Percentiles rank a stretch among this genome's conserved stretches.
phyloP scores from a whole-genome alignment of 2,113 vertebrate genomes.

The Hemibagrus wyckioides region DNA sequence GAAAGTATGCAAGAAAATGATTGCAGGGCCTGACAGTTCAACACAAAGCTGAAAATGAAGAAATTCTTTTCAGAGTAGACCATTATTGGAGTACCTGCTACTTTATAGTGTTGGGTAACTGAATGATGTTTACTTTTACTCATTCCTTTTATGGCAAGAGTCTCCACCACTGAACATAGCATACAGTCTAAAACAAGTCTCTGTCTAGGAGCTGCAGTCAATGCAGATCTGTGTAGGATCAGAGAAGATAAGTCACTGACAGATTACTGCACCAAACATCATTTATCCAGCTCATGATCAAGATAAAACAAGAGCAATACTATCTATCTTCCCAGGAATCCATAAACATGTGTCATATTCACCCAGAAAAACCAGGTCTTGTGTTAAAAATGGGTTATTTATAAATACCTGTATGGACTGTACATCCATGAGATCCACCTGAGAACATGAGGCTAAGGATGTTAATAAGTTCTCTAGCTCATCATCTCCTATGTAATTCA shows the following conservation, averaged over 20 bases:
- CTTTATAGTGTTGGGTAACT: background rate
- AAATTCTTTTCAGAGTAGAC: background rate
- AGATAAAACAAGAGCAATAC: conserved; percentile 43
- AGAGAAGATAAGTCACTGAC: conserved; percentile 52
- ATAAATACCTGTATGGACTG: conserved; percentile 82
- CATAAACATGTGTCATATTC: conserved; percentile 45
- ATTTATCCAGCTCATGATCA: conserved; percentile 50
- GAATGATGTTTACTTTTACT: background rate
- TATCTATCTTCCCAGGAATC: conserved; percentile 44
- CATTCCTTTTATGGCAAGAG: conserved; percentile 27
- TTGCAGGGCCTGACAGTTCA: background rate
- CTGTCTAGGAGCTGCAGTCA: conserved; percentile 41
- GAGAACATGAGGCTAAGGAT: conserved; percentile 68
- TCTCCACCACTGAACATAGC: conserved; percentile 50
- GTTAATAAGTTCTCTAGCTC: conserved; percentile 69
- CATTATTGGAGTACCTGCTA: background rate
- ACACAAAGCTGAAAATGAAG: background rate
- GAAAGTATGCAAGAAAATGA: background rate
- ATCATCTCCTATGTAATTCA: conserved; percentile 72
- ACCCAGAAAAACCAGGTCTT: conserved; percentile 42
- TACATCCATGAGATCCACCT: conserved; percentile 72
- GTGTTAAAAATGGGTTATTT: conserved; percentile 44
- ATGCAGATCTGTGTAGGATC: conserved; percentile 68
- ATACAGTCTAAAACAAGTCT: conserved; percentile 45
- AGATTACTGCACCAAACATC: conserved; percentile 54